These are phyloP conservation scores for Poecilobothrus nobilitatus DNA, from an alignment of 2,888 invertebrate species.

Conservation along the genomic window DNA sequence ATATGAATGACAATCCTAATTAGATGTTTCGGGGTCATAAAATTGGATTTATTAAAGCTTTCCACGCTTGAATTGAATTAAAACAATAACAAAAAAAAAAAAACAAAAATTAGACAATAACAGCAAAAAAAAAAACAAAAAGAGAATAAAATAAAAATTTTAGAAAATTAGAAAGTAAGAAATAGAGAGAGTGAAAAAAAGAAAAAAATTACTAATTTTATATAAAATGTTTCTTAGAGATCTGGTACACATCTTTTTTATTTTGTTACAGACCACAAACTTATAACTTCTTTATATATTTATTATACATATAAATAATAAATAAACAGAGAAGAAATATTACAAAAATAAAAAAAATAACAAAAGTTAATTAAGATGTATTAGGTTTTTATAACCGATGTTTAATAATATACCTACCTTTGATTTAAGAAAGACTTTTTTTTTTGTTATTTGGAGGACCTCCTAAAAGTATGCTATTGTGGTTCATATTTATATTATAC, in stretches of 20 bases:
- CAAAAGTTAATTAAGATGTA: background rate
- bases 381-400: background rate
- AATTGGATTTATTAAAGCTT: background rate
- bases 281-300: background rate
- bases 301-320: background rate
- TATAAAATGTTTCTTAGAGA: no score
- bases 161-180: background rate
- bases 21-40: slow-evolving; percentile 6
- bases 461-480: no score
- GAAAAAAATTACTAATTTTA: no score
- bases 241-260: no score
- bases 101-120: background rate
- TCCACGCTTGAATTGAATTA: background rate
- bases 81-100: background rate
- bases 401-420: background rate
- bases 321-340: background rate
- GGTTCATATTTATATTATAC: no score
- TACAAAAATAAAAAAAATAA: background rate
- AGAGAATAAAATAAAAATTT: no score
- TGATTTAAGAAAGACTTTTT: background rate
- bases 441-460: no score
- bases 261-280: no score
- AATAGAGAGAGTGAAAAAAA: no score
- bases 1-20: slow-evolving; percentile 10
- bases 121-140: background rate